A percentile compares a stretch with the other conserved stretches of the same genome.
Conservation (phyloP, 2,888 invertebrate species). For the Apamea monoglypha region DNA sequence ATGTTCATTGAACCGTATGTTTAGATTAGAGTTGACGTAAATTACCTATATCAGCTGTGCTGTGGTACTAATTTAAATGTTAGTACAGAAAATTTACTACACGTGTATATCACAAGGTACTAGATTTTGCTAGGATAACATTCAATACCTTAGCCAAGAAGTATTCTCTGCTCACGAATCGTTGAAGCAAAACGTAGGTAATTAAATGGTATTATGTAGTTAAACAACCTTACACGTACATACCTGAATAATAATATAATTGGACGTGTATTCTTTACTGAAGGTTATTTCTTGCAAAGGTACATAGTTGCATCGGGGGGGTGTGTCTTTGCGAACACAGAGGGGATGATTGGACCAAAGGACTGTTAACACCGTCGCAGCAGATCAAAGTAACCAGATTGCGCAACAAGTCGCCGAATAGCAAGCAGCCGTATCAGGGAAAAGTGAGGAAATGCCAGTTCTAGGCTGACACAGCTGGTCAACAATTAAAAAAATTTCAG, state of each 20-base stretch:
- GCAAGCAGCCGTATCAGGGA: not conserved
- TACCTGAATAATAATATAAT: constrained; percentile 60
- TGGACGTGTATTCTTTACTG: constrained; percentile 51
- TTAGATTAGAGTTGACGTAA: not conserved
- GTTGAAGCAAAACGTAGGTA: constrained; percentile 59
- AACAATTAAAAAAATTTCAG: not conserved
- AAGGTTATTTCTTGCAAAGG: constrained; percentile 28
- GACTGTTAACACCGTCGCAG: not conserved
- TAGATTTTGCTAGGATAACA: constrained; percentile 34
- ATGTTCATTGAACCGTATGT: constrained; percentile 5
- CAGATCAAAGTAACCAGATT: constrained; percentile 5
- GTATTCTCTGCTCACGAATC: constrained; percentile 56
- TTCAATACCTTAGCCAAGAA: constrained; percentile 43
- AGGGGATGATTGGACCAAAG: not conserved
- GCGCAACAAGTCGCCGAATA: not conserved
- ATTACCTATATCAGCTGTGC: not conserved
- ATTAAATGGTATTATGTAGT: constrained; percentile 67
- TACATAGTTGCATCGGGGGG: not conserved
- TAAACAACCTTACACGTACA: constrained; percentile 58
- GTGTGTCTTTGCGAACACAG: constrained; percentile 8
- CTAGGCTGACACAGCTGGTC: not conserved
- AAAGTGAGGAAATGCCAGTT: not conserved
- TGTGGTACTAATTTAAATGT: constrained; percentile 1
- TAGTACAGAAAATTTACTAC: not conserved
- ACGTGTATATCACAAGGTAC: constrained; percentile 8